These are phyloP conservation scores for Elephas maximus DNA, from an alignment of 2,113 vertebrate genomes.

Conservation along the genomic window DNA sequence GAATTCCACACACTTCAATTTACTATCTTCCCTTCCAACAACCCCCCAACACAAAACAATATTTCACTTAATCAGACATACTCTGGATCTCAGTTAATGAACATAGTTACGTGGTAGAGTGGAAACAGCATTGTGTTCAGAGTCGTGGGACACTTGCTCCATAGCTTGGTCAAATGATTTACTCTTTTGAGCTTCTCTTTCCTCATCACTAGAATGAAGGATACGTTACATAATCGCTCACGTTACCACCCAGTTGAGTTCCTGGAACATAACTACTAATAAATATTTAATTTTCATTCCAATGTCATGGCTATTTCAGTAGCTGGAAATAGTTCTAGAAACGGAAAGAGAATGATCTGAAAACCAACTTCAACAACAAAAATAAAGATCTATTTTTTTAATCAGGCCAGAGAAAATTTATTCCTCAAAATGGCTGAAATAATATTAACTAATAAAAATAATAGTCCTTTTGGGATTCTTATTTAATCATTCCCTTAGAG, in stretches of 20 bases:
- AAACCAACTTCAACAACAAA: background rate
- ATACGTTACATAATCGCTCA: background rate
- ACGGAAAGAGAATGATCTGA: background rate
- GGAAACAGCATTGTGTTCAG: background rate
- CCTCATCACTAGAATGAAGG: background rate
- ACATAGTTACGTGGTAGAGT: rapidly evolving
- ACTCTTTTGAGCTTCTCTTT: background rate
- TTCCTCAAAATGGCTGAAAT: background rate
- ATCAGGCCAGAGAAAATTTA: background rate
- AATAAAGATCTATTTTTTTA: background rate
- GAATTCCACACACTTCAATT: background rate
- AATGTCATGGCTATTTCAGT: background rate
- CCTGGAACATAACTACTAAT: background rate
- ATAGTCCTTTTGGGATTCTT: background rate
- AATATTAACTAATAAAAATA: background rate
- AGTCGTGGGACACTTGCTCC: background rate
- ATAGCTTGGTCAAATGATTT: background rate
- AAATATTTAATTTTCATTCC: background rate
- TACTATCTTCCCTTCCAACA: background rate
- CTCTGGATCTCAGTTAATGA: background rate
- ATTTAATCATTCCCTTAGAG: background rate
- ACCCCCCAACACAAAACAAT: background rate
- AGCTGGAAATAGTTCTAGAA: background rate
- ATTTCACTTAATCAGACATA: background rate
- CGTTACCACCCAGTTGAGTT: background rate